Evolutionary conservation across 2,888 invertebrate species (phyloP), one percentile per base, ranked within the genome.

Genomic region (Andrena bucephala): DNA sequence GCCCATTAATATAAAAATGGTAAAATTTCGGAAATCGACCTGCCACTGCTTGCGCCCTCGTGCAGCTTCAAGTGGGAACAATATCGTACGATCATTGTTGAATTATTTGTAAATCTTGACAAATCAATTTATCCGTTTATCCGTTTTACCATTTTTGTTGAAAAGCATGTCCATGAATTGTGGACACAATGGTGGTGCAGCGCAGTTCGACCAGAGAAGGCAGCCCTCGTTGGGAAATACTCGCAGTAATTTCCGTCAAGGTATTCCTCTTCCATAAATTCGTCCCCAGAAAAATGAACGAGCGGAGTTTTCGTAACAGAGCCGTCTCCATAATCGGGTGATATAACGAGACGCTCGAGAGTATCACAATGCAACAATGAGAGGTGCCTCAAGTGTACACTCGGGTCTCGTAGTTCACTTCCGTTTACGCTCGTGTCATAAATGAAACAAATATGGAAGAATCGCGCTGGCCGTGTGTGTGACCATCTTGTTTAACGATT

Each of bases 261-360:
- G 60, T 66, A 82, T 85, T 86, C 84, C 76, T 74, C 63, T 80
- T 60, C 73, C 81, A 85, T 90, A 89, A 90, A 91, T 90, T 81
- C 82, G 84, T 87, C 76, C 85, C 86, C 86, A 85, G 88, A 89
- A 88, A 85, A 82, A 85, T 85, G 71, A 85, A 88, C 83, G 85
- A 86, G 82, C 80, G 50, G 88, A 89, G 70, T 89, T 90, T 91
- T 90, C 88, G 87, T 88, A 90, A 91, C 81, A 80, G 79, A 67
- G 78, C 48, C 63, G 75, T 79, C 77, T 71, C 85, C 77, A 81
- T 79, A 89, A 89, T 77, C 65, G 79, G 52, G 75, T 77, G 68
- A 74, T 73, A 77, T 84, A 87, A 89, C 81, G 73, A 81, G 83
- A 73, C 76, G 24, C 76, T 60, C 59, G 84, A 66, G 63, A 71